Evolutionary conservation across 2,113 vertebrate species (phyloP), one percentile per base, ranked within the genome.

Genomic region (Strix uralensis): DNA sequence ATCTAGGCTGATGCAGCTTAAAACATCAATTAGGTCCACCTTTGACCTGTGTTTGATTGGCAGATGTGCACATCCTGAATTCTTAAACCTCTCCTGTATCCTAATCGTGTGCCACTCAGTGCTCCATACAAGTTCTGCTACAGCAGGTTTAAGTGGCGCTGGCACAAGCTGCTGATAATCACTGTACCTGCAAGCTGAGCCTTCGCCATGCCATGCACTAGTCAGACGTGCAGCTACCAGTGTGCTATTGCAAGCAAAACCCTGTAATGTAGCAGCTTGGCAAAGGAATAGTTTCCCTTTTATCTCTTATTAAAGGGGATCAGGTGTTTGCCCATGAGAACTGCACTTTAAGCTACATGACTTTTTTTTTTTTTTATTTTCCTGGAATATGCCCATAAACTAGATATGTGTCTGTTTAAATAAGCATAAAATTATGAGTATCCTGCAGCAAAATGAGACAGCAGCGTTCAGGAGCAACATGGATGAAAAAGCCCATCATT

Each of bases 271-370:
- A 93, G 90, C 75, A 79, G 93, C 91, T 81, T 54, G 75, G 87
- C 77, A 75, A 78, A 81, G 58, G 86, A 92, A 96, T 89, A 25
- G 5, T 92, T 96, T 97, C 86, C 81, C 86, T 97, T 97, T 97
- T 97, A 95, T 98, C 94, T 92, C 96, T 98, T 97, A 97, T 98
- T 98, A 98, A 98, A 97, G 94, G 98, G 98, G 98, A 98, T 98
- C 98, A 98, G 98, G 98, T 98, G 98, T 98, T 98, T 98, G 98
- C 98, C 98, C 98, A 96, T 94, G 95, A 98, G 98, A 98, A 95
- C 82, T 96, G 57, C 72, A 96, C 98, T 97, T 85, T 65, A 79
- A 98, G 98, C 97, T 96, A 97, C 86, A 70, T 40, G 94, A 91
- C 38, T 88, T 69, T 59, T 90, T 97, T 86, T 97, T 86, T 83